Evolutionary conservation across 2,797 vertebrate genomes (phyloP).

Genomic region (Xenops minutus): DNA sequence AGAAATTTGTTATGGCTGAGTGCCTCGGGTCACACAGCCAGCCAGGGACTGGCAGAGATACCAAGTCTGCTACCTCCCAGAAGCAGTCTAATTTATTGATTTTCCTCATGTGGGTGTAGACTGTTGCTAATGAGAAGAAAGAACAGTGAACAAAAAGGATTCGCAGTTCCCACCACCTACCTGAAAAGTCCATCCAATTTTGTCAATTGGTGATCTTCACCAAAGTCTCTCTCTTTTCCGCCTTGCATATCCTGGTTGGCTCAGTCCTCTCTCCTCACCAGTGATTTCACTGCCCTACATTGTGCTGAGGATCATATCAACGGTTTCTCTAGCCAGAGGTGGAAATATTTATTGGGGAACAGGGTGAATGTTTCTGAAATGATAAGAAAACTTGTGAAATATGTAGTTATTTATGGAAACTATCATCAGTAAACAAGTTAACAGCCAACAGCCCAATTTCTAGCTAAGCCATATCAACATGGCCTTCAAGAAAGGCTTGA

Average conservation of each 20-base stretch:
- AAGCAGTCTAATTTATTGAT: constrained; percentile 28
- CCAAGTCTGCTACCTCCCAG: constrained; percentile 1
- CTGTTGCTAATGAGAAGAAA: constrained; percentile 19
- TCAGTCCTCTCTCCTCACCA: not conserved
- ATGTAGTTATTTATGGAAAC: not conserved
- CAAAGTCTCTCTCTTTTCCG: not conserved
- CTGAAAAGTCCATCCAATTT: not conserved
- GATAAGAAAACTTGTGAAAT: not conserved
- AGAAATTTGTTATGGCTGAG: not conserved
- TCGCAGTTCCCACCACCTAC: not conserved
- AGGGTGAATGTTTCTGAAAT: not conserved
- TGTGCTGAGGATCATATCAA: not conserved
- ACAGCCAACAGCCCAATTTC: not conserved
- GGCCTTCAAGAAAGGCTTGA: not conserved
- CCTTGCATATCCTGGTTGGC: not conserved
- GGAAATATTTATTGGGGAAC: not conserved
- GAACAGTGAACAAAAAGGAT: not conserved
- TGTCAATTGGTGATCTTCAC: not conserved
- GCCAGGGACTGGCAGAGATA: constrained; percentile 27
- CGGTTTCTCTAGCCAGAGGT: not conserved
- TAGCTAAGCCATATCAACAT: not conserved
- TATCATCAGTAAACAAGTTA: not conserved
- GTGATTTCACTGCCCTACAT: not conserved
- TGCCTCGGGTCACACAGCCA: not conserved
- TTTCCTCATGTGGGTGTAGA: not conserved